Evolutionary conservation across 2,113 vertebrate genomes (phyloP), one percentile per base, ranked within the genome.

Genomic region (Pungitius pungitius): DNA sequence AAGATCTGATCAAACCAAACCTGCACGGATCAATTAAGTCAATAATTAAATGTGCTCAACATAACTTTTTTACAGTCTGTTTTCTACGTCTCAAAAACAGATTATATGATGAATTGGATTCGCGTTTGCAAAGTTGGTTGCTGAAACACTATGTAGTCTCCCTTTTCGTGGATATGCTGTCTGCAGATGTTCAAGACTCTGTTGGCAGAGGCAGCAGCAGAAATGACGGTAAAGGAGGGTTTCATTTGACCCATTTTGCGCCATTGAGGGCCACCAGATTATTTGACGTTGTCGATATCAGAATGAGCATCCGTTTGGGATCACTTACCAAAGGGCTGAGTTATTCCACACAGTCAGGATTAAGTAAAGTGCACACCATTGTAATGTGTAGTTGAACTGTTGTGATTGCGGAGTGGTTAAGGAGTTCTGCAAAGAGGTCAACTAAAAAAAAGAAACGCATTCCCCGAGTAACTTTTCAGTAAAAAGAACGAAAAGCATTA

Each of bases 371-470:
- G 9, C 5, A 5, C 4, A 45, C 14, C 43, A 47, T 6, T 18
- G 39, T 10, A 12, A 4, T 52, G 3, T 2, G 0, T 10, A 8
- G 2, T 2, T 20, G 2, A 3, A 8, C 45, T 22, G 59, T 68
- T 84, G 78, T 87, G 75, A 39, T 84, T 78, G 80, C 77, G 69
- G 71, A 81, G 78, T 65, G 67, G 78, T 83, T 81, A 86, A 78
- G 77, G 81, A 74, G 75, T 81, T 83, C n/a, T n/a, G n/a, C n/a
- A n/a, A n/a, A n/a, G n/a, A n/a, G n/a, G 67, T 71, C 83, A 0
- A 77, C 58, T 69, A 77, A 80, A 83, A 49, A 10, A n/a, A 49
- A 49, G 20, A 9, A 9, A 20, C 2, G 39, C 39, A 40, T 40
- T 10, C 39, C 10, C 37, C 10, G 8, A 9, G 37, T 40, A 40